Evolutionary conservation across 1,140 invertebrate species (phyloP).

Genomic region (Philotrypesis tridentata): DNA sequence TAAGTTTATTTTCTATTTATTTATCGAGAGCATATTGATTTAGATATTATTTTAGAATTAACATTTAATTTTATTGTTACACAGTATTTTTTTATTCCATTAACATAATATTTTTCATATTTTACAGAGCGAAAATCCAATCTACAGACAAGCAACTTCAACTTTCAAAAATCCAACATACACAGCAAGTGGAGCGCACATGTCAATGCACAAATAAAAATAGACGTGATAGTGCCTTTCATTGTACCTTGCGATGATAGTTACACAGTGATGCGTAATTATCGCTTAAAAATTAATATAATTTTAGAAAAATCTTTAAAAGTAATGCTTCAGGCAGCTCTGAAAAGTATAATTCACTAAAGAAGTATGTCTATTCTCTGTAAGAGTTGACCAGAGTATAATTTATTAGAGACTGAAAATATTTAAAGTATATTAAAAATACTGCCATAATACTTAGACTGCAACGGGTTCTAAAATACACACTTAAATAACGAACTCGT

Average conservation of each 20-base stretch:
- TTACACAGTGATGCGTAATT: conserved; percentile 4
- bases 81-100: too few relatives aligned
- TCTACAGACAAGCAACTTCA: conserved; percentile 98
- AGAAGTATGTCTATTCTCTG: conserved; percentile 45
- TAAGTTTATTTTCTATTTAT: too few relatives aligned
- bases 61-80: too few relatives aligned
- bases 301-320: conserved; percentile 42
- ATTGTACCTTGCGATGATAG: not conserved
- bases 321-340: conserved; percentile 24
- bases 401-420: conserved; percentile 54
- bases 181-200: conserved; percentile 71
- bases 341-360: conserved; percentile 39
- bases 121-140: conserved; percentile 95
- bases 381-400: conserved; percentile 55
- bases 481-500: not conserved
- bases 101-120: conserved; percentile 27
- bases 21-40: too few relatives aligned
- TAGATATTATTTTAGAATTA: not conserved
- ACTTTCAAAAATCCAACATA: conserved; percentile 99
- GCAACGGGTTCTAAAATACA: conserved; percentile 36
- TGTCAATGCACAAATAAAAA: conserved; percentile 1
- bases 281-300: conserved; percentile 40
- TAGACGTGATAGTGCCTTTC: not conserved
- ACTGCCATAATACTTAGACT: conserved; percentile 66
- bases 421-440: conserved; percentile 56